Base-by-base conservation (phyloP, 2,888 invertebrate species). In the Brenthis ino region DNA sequence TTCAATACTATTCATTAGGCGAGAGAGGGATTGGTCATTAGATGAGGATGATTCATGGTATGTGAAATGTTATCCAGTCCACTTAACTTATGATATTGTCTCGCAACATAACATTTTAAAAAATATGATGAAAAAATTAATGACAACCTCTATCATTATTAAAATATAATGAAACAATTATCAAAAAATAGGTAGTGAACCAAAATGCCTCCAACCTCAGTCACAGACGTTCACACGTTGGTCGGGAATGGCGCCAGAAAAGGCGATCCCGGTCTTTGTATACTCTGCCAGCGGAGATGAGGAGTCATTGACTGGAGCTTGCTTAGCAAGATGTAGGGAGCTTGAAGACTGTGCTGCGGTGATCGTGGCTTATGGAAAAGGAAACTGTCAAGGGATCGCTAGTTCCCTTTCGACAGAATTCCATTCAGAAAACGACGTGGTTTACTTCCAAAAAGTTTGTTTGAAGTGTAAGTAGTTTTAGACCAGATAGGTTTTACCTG, bases 391-490 rank as follows among this genome's bases (percentile, higher is more conserved):
- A 65, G 93, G 93, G 0, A 75, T 94, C 2, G 85, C 88, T 0
- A 79, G 76, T 43, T 74, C 80, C 1, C 76, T 75, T 1, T 78
- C 81, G 20, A 77, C 81, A 12, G 78, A 79, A 14, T 78, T 93
- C 28, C 80, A 80, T 20, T 83, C 92, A 4, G 95, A 95, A 77
- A 93, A 93, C 57, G 94, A 94, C 75, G 93, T 93, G 5, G 94
- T 94, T 6, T 96, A 95, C 87, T 96, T 95, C 79, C 94, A 94
- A 75, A 95, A 95, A 85, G 93, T 94, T 60, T 96, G 96, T 79
- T 81, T 95, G 72, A 86, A 91, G 84, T 81, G 86, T 83, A 76
- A 67, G 74, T 74, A 14, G 1, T 43, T 4, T 5, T 51, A 37
- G 3, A 16, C n/a, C 16, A 8, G 3, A 16, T 16, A 14, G 4